These are phyloP conservation scores for Heliconius hewitsoni DNA, from an alignment of 1,140 invertebrate species.

Conservation along the genomic window DNA sequence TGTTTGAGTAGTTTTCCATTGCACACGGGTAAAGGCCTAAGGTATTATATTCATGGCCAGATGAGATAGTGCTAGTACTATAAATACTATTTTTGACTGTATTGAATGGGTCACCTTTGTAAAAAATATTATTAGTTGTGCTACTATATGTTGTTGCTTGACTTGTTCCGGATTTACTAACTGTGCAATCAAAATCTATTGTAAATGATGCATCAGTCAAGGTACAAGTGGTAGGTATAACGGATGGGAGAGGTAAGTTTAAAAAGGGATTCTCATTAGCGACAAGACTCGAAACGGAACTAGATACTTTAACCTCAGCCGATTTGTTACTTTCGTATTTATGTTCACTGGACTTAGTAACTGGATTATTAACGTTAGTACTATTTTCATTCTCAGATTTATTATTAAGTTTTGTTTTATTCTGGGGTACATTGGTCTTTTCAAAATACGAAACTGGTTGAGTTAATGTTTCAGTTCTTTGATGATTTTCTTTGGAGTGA, in stretches of 20 bases:
- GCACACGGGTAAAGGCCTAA: slow-evolving; percentile 74
- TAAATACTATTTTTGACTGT: slow-evolving; percentile 70
- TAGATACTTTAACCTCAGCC: slow-evolving; percentile 47
- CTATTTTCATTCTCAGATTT: slow-evolving; percentile 44
- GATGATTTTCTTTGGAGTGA: slow-evolving; percentile 56
- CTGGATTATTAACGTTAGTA: slow-evolving; percentile 33
- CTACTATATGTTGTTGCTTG: slow-evolving; percentile 56
- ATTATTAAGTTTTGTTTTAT: slow-evolving; percentile 54
- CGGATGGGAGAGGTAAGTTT: slow-evolving; percentile 63
- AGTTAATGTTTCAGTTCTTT: slow-evolving; percentile 51
- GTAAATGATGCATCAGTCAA: slow-evolving; percentile 60
- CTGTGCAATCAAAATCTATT: slow-evolving; percentile 71
- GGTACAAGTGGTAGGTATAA: slow-evolving; percentile 60
- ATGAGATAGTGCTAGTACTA: slow-evolving; percentile 71
- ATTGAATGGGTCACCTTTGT: slow-evolving; percentile 71
- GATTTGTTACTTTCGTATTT: slow-evolving; percentile 59
- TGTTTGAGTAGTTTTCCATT: slow-evolving; percentile 71
- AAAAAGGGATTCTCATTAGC: slow-evolving; percentile 68
- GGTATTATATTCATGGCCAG: slow-evolving; percentile 72
- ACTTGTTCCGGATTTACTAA: slow-evolving; percentile 58
- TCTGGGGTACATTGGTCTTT: slow-evolving; percentile 52
- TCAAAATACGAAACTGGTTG: slow-evolving; percentile 57
- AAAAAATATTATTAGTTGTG: slow-evolving; percentile 67
- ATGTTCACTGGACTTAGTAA: slow-evolving; percentile 49
- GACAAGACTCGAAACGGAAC: slow-evolving; percentile 16